Evolutionary conservation across 2,888 invertebrate genomes (phyloP).

Genomic region (Tetragonula carbonaria): DNA sequence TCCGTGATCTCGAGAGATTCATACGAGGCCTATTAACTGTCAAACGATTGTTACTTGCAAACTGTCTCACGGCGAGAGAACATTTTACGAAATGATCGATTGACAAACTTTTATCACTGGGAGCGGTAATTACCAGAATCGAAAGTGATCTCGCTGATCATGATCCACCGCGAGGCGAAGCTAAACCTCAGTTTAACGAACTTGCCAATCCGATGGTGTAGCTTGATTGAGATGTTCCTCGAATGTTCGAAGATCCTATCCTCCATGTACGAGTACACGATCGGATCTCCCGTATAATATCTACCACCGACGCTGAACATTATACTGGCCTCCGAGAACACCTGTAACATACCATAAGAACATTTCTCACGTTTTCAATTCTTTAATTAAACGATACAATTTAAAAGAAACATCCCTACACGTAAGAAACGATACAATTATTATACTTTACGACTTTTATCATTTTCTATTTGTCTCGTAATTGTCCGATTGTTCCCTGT

Average conservation of each 20-base stretch:
- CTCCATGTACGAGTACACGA: constrained; percentile 89
- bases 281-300: constrained; percentile 91
- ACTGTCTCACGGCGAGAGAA: no score
- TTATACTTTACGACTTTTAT: no score
- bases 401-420: neutral
- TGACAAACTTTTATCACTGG: neutral
- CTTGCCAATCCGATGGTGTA: constrained; percentile 92
- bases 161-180: constrained; percentile 94
- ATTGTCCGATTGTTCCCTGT: neutral
- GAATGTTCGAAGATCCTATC: constrained; percentile 93
- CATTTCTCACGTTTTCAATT: neutral
- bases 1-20: constrained; percentile 3
- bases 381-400: neutral
- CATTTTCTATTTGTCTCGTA: no score
- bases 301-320: constrained; percentile 93
- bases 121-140: constrained; percentile 88
- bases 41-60: no score
- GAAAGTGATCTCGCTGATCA: constrained; percentile 95
- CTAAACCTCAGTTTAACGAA: constrained; percentile 91
- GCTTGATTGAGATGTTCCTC: constrained; percentile 92
- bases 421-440: no score
- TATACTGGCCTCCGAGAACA: constrained; percentile 92
- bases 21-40: neutral
- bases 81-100: no score
- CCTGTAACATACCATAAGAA: constrained; percentile 84